phyloP scores from a whole-genome alignment of 2,113 vertebrate species.

The Picathartes gymnocephalus region DNA sequence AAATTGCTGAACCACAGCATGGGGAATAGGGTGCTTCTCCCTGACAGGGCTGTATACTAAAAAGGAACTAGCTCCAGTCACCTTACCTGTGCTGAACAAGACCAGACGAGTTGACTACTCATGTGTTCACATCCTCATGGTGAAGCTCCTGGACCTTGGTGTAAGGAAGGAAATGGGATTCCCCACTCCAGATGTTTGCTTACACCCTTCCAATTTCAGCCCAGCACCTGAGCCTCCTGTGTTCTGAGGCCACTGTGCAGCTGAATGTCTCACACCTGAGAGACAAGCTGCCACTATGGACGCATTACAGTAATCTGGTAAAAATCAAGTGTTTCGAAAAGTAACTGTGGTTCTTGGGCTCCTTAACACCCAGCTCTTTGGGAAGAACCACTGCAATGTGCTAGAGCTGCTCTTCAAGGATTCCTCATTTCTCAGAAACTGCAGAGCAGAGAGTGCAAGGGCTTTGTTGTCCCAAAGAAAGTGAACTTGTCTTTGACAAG shows the following conservation, averaged over 20 bases:
- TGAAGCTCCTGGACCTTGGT: background rate
- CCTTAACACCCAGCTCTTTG: background rate
- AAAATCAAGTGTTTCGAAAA: background rate
- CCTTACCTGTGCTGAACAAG: background rate
- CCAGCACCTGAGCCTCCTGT: background rate
- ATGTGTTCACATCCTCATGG: background rate
- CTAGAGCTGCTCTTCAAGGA: background rate
- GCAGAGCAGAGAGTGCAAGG: background rate
- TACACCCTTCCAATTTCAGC: background rate
- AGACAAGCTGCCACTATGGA: background rate
- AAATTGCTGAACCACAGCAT: background rate
- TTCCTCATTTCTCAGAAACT: background rate
- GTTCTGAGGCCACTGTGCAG: background rate
- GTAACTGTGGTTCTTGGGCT: background rate
- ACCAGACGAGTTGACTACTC: rapidly evolving
- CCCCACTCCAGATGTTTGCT: background rate
- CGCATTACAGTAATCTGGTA: background rate
- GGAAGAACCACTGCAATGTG: background rate
- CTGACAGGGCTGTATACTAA: background rate
- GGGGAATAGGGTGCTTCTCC: background rate
- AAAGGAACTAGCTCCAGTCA: background rate
- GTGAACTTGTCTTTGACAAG: background rate
- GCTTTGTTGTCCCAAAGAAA: background rate
- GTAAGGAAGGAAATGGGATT: background rate
- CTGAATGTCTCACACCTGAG: background rate